Conservation (phyloP, 1,140 invertebrate species). For the Atta texana region DNA sequence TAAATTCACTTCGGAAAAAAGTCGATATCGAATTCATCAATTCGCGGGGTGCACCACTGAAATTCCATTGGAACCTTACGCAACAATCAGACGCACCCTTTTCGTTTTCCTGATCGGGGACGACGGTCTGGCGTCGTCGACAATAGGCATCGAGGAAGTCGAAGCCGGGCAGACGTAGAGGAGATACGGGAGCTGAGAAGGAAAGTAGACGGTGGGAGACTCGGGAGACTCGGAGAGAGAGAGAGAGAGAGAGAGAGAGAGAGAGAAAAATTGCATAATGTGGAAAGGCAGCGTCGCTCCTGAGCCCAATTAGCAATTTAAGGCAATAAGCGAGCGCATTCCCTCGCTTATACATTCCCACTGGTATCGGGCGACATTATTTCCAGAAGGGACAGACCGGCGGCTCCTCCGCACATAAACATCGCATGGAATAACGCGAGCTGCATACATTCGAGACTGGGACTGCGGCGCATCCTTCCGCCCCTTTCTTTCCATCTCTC, state of each 20-base stretch:
- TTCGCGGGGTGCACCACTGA: neutral
- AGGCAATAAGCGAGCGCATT: constrained; percentile 79
- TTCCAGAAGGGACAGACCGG: constrained; percentile 58
- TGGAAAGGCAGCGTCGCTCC: constrained; percentile 74
- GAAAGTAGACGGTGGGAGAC: neutral
- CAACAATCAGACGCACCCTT: constrained; percentile 28
- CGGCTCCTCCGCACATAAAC: constrained; percentile 66
- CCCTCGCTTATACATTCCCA: constrained; percentile 68
- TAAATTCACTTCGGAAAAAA: neutral
- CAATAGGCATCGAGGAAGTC: constrained; percentile 75
- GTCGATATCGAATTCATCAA: constrained; percentile 3
- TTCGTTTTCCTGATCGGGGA: constrained; percentile 19
- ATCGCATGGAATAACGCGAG: constrained; percentile 68
- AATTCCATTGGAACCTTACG: constrained; percentile 39
- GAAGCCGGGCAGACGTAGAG: constrained; percentile 49
- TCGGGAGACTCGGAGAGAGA: neutral
- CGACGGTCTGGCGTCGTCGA: constrained; percentile 67
- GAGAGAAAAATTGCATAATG: constrained; percentile 35
- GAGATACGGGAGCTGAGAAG: constrained; percentile 25
- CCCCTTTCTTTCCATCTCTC: constrained; percentile 34
- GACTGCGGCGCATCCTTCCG: constrained; percentile 50
- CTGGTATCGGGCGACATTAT: constrained; percentile 67
- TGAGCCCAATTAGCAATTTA: constrained; percentile 84
- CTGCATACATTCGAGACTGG: constrained; percentile 64
- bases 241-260: constrained; percentile 14